Conservation (phyloP, 1,140 invertebrate genomes). For the Drosophila funebris region DNA sequence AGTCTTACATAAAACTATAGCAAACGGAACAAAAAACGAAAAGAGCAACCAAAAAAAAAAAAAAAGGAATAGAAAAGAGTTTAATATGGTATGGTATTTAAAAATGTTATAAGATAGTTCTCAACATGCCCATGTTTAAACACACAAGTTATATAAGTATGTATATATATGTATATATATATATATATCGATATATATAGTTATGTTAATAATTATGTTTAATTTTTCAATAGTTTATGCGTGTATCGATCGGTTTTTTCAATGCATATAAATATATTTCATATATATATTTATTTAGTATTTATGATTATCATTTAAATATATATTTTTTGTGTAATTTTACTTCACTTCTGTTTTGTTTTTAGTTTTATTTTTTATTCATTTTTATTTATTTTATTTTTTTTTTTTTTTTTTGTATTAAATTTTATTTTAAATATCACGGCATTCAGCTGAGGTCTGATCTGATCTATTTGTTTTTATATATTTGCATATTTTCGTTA, state of each 20-base stretch:
- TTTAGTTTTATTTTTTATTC: slow-evolving; percentile 10
- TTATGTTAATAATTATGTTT: slow-evolving; percentile 9
- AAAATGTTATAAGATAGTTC: slow-evolving; percentile 18
- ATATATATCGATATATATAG: not conserved
- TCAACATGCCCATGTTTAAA: slow-evolving; percentile 24
- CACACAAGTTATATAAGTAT: slow-evolving; percentile 4
- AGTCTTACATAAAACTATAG: slow-evolving; percentile 5
- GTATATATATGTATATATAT: slow-evolving; percentile 15
- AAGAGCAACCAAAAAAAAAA: not conserved
- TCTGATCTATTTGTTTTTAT: slow-evolving; percentile 73
- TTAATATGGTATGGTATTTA: not conserved
- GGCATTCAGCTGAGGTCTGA: slow-evolving; percentile 83
- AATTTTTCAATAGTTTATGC: slow-evolving; percentile 24
- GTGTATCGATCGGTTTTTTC: slow-evolving; percentile 13
- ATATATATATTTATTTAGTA: slow-evolving; percentile 17
- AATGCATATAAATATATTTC: slow-evolving; percentile 13
- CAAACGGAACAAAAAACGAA: not conserved
- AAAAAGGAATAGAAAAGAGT: not conserved
- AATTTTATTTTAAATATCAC: slow-evolving; percentile 80
- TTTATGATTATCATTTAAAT: slow-evolving; percentile 43
- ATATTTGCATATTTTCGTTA: slow-evolving; percentile 34
- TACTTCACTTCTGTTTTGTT: slow-evolving; percentile 36
- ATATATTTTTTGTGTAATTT: slow-evolving; percentile 49
- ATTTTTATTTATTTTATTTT: slow-evolving; percentile 5
- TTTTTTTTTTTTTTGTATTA: slow-evolving; percentile 43